Conservation (phyloP, 2,113 vertebrate genomes). For the Takifugu flavidus region DNA sequence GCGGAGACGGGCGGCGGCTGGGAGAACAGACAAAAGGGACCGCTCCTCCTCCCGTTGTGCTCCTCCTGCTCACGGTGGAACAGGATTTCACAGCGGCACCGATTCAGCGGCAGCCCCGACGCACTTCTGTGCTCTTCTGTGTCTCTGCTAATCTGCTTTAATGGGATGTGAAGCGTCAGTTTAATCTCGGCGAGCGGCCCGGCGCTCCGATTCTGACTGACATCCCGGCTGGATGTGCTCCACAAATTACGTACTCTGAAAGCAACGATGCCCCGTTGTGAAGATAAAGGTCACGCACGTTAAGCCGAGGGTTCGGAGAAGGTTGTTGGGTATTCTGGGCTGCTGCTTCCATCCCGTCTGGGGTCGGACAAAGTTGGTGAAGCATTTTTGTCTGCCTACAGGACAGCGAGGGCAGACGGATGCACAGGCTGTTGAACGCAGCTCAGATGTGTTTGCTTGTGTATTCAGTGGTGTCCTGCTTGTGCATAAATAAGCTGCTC, state of each 20-base stretch:
- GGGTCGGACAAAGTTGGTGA: slow-evolving; percentile 68
- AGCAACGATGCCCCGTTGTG: slow-evolving; percentile 25
- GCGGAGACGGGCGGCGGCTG: no score
- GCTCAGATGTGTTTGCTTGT: neutral
- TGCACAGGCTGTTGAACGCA: neutral
- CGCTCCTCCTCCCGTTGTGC: no score
- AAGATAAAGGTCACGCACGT: slow-evolving; percentile 39
- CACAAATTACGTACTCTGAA: slow-evolving; percentile 45
- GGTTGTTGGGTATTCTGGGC: slow-evolving; percentile 51
- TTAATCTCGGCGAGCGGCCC: slow-evolving; percentile 39
- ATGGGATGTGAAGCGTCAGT: slow-evolving; percentile 38
- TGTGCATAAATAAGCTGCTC: neutral
- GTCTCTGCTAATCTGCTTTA: slow-evolving; percentile 48
- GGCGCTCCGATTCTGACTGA: slow-evolving; percentile 18
- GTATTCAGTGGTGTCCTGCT: neutral
- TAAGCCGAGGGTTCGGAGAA: slow-evolving; percentile 8
- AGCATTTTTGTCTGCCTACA: slow-evolving; percentile 54
- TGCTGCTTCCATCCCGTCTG: slow-evolving; percentile 24
- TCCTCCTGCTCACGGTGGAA: slow-evolving; percentile 19
- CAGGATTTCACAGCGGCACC: slow-evolving; percentile 40
- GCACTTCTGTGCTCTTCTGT: slow-evolving; percentile 39
- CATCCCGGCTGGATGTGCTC: slow-evolving; percentile 32
- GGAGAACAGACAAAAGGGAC: no score
- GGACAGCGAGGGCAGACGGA: neutral
- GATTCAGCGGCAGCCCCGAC: slow-evolving; percentile 30